phyloP scores from a whole-genome alignment of 2,888 invertebrate species.

The Phengaris alcon region DNA sequence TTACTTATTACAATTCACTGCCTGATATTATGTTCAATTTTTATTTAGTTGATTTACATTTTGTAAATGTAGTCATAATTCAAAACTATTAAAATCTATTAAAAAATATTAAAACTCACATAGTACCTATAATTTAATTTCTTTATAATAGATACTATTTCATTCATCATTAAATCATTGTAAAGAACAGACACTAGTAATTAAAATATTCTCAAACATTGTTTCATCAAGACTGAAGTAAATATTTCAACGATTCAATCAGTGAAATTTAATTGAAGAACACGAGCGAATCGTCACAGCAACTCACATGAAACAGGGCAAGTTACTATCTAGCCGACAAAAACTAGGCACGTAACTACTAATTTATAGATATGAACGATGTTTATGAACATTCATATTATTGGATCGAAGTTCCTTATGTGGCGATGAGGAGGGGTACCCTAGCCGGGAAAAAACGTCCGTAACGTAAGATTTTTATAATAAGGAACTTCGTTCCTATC shows the following conservation, averaged over 20 bases:
- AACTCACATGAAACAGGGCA: constrained; percentile 44
- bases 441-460: too few relatives aligned
- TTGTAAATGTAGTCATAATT: too few relatives aligned
- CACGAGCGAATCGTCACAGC: constrained; percentile 48
- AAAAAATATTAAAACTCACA: too few relatives aligned
- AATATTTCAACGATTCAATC: constrained; percentile 43
- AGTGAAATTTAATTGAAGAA: constrained; percentile 52
- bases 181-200: background rate
- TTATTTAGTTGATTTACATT: background rate
- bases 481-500: too few relatives aligned
- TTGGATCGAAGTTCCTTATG: background rate
- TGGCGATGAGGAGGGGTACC: too few relatives aligned
- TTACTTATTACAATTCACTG: background rate
- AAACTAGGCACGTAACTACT: constrained; percentile 42
- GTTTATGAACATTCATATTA: background rate
- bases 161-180: background rate
- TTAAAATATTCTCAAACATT: background rate
- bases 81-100: background rate
- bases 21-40: background rate
- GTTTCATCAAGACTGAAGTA: constrained; percentile 16
- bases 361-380: constrained; percentile 27
- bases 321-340: constrained; percentile 43
- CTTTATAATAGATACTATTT: background rate
- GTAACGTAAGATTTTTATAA: too few relatives aligned
- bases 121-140: too few relatives aligned